Percentiles rank a stretch among this genome's conserved stretches.
Evolutionary conservation across 2,113 vertebrate species (phyloP).

Genomic region (Centropristis striata): DNA sequence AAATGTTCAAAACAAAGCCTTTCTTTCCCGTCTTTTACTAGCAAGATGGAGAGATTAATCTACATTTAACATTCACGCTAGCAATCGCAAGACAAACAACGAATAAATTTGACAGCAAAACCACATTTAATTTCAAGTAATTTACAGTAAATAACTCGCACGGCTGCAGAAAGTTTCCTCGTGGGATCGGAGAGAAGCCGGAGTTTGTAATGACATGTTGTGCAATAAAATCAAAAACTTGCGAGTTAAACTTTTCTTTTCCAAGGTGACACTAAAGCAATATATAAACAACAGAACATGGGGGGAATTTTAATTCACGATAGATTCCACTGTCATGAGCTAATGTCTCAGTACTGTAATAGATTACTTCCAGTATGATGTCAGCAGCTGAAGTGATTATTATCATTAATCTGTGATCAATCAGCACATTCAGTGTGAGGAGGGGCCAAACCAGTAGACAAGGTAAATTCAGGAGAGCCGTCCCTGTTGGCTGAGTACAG

Average conservation of each 20-base stretch:
- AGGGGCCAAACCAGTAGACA: constrained; percentile 48
- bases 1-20: constrained; percentile 75
- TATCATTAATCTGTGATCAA: constrained; percentile 75
- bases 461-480: constrained; percentile 65
- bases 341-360: constrained; percentile 54
- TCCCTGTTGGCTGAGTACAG: constrained; percentile 64
- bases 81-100: constrained; percentile 54
- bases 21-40: constrained; percentile 45
- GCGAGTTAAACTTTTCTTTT: not conserved
- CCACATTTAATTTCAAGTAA: constrained; percentile 40
- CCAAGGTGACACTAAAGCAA: constrained; percentile 49
- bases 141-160: constrained; percentile 41
- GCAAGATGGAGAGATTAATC: constrained; percentile 56
- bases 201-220: constrained; percentile 8
- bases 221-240: constrained; percentile 25
- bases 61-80: constrained; percentile 49
- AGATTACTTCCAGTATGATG: constrained; percentile 68
- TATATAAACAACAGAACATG: not conserved
- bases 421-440: constrained; percentile 69
- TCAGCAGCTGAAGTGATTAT: constrained; percentile 64
- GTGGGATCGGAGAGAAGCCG: not conserved
- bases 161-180: constrained; percentile 3
- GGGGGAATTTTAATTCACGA: constrained; percentile 50
- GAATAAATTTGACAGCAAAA: constrained; percentile 43
- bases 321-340: constrained; percentile 51